phyloP scores from a whole-genome alignment of 2,888 invertebrate species.

The Theristus sp. region DNA sequence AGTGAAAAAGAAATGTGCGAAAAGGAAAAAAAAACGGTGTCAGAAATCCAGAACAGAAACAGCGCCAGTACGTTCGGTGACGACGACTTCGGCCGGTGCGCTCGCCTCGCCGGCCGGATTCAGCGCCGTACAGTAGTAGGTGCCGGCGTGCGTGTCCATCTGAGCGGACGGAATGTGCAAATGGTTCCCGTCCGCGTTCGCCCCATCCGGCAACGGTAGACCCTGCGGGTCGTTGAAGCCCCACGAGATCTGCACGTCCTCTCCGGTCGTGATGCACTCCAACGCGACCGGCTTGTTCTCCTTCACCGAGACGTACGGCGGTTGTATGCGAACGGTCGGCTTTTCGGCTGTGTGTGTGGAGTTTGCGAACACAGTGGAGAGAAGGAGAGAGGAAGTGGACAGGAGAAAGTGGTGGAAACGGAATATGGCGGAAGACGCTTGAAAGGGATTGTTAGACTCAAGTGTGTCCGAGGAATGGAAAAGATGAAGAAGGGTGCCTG shows the following conservation, averaged over 20 bases:
- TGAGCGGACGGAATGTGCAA: not conserved
- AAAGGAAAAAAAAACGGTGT: not conserved
- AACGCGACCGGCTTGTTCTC: not conserved
- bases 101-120: not conserved
- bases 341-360: not conserved
- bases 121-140: not conserved
- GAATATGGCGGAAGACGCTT: too few relatives aligned
- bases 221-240: not conserved
- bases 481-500: too few relatives aligned
- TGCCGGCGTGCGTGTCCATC: not conserved
- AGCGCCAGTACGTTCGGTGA: not conserved
- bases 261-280: not conserved
- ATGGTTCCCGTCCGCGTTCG: not conserved
- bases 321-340: not conserved
- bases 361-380: not conserved
- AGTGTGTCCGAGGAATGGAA: too few relatives aligned
- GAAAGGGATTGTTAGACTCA: too few relatives aligned
- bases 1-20: not conserved
- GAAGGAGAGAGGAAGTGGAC: not conserved
- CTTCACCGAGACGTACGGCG: not conserved
- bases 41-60: not conserved
- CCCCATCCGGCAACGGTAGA: not conserved
- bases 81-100: not conserved
- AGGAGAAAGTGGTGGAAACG: not conserved
- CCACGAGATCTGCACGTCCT: not conserved